Evolutionary conservation across 1,140 invertebrate genomes (phyloP), one percentile per base, ranked within the genome.

Genomic region (Teleogryllus occipitalis): DNA sequence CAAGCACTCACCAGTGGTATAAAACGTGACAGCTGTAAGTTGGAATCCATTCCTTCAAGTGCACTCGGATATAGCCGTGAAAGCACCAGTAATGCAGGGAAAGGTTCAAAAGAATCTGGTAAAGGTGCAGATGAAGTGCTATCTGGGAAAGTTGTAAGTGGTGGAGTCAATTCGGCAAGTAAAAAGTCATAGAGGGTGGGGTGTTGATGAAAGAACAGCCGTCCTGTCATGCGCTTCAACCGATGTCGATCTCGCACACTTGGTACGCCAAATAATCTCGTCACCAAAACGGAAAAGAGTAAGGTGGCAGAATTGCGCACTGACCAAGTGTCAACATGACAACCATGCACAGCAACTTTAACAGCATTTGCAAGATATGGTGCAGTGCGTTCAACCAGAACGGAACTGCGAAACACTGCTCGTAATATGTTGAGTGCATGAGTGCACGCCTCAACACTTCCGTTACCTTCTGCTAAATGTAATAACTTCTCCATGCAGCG

Each of bases 221-320:
- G 87, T 1, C 88, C 88, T 75, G 89, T 89, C 84, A 90, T 87
- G 80, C 87, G 86, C 82, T 89, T 90, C 10, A 65, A 18, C 10
- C 54, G 54, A 18, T 18, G 10, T 12, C 76, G 46, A n/a, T 47
- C 21, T 7, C 76, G 76, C 8, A 76, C 47, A 21, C 27, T 78
- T 15, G 93, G 93, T 0, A 97, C 96, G 18, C 97, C 97, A 89
- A 99, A 98, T 80, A 97, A 92, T 82, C 96, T 88, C 27, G 91
- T 93, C 81, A 97, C 91, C n/a, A 99, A 86, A 5, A 95, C 89
- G 82, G 93, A 92, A 82, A 96, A 94, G 49, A 98, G 86, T 22
- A 98, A 86, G 0, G 96, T 96, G 0, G 95, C 92, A 0, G 96
- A 92, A 87, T 98, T 99, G 78, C 95, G 88, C 85, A 96, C 94